Conservation (phyloP, 2,888 invertebrate species). For the Polyploca ridens region DNA sequence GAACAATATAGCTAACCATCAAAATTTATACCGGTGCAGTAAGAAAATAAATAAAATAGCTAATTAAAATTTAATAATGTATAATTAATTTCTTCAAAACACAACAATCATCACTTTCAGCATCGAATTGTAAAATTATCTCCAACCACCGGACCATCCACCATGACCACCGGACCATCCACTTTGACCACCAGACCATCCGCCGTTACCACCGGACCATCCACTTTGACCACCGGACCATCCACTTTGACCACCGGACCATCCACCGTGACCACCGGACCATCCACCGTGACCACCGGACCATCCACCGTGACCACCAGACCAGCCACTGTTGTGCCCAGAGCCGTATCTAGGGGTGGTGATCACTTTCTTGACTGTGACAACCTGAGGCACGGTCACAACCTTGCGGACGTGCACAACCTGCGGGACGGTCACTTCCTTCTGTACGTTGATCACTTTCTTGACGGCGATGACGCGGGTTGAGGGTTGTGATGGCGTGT, state of each 20-base stretch:
- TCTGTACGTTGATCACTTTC: slow-evolving; percentile 53
- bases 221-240: slow-evolving; percentile 9
- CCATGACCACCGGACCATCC: slow-evolving; percentile 25
- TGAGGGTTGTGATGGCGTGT: slow-evolving; percentile 23
- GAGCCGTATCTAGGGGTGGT: slow-evolving; percentile 34
- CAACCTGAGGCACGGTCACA: slow-evolving; percentile 58
- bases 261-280: slow-evolving; percentile 27
- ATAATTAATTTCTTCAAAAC: background rate
- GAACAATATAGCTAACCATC: no score
- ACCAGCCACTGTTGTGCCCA: slow-evolving; percentile 17
- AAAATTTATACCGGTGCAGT: background rate
- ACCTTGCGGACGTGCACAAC: slow-evolving; percentile 54
- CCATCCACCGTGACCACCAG: slow-evolving; percentile 18
- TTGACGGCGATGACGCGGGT: slow-evolving; percentile 48
- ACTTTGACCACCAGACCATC: slow-evolving; percentile 17
- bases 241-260: slow-evolving; percentile 28
- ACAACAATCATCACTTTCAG: background rate
- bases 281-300: slow-evolving; percentile 11
- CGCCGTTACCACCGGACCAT: slow-evolving; percentile 18
- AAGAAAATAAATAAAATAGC: background rate
- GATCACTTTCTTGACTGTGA: slow-evolving; percentile 62
- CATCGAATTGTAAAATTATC: background rate
- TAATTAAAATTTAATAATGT: background rate
- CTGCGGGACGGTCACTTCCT: slow-evolving; percentile 50
- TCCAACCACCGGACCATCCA: background rate